Evolutionary conservation across 2,797 vertebrate genomes (phyloP).

Genomic region (Manis pentadactyla): DNA sequence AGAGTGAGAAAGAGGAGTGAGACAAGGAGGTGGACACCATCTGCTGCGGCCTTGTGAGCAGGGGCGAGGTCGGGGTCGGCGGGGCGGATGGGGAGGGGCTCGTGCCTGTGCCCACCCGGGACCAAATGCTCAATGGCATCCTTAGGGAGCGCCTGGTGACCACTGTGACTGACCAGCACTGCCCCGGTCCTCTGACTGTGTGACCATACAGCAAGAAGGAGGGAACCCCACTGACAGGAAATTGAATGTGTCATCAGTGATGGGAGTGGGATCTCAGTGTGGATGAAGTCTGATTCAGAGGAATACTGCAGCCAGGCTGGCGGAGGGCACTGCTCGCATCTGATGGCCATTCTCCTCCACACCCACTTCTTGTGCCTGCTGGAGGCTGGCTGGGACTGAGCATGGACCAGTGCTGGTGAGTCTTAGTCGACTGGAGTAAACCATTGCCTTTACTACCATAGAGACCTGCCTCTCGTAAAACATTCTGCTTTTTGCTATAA

Average conservation of each 20-base stretch:
- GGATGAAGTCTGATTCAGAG: background rate
- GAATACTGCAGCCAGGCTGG: background rate
- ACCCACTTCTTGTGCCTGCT: background rate
- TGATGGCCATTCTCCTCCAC: background rate
- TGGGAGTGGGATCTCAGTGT: background rate
- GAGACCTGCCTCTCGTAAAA: background rate
- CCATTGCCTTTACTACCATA: background rate
- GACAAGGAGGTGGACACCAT: background rate
- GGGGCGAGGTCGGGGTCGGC: background rate
- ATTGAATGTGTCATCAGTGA: background rate
- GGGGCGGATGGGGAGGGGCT: background rate
- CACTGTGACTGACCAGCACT: background rate
- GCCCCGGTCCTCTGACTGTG: background rate
- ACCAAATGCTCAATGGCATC: background rate
- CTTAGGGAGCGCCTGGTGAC: background rate
- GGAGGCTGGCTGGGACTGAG: background rate
- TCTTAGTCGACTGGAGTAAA: background rate
- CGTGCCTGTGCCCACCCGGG: background rate
- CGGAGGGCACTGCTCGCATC: background rate
- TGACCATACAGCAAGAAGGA: background rate
- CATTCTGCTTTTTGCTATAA: background rate
- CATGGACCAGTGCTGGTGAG: background rate
- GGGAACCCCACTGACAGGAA: background rate
- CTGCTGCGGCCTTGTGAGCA: background rate
- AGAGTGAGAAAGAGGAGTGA: background rate